Percentiles rank a stretch among this genome's conserved stretches.
Conservation (phyloP, 2,888 invertebrate genomes). For the Phorcus lineatus region DNA sequence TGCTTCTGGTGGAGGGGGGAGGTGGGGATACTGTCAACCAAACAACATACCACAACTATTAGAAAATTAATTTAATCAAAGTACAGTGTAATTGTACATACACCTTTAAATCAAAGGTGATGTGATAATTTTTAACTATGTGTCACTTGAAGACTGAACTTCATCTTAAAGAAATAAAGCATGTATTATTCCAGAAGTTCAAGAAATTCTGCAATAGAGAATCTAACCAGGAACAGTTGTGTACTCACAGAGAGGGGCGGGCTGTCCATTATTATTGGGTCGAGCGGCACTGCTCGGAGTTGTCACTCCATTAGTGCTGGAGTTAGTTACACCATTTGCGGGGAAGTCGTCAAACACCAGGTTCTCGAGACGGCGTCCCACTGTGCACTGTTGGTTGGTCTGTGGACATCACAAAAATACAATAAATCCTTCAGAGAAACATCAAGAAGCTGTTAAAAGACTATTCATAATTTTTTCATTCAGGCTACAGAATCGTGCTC, state of each 20-base stretch:
- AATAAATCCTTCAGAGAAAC: no score
- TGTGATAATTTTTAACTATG: no score
- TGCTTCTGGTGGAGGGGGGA: slow-evolving; percentile 80
- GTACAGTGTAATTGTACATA: no score
- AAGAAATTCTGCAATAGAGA: no score
- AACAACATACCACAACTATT: neutral
- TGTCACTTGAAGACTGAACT: no score
- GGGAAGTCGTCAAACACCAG: slow-evolving; percentile 83
- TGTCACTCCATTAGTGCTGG: slow-evolving; percentile 26
- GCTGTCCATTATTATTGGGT: neutral
- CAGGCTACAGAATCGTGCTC: no score
- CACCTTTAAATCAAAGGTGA: no score
- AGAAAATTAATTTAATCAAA: neutral
- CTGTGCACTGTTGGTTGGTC: slow-evolving; percentile 58
- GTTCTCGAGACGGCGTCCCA: slow-evolving; percentile 74
- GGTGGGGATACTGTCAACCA: slow-evolving; percentile 78
- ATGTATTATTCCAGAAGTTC: no score
- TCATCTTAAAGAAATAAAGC: no score
- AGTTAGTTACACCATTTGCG: slow-evolving; percentile 30
- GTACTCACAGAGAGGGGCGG: slow-evolving; percentile 33
- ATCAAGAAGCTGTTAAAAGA: no score
- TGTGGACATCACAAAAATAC: slow-evolving; percentile 30
- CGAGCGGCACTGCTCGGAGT: slow-evolving; percentile 25
- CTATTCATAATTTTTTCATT: no score
- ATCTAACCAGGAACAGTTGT: no score